Conservation (phyloP, 2,113 vertebrate genomes). For the Melanotaenia duboulayi region DNA sequence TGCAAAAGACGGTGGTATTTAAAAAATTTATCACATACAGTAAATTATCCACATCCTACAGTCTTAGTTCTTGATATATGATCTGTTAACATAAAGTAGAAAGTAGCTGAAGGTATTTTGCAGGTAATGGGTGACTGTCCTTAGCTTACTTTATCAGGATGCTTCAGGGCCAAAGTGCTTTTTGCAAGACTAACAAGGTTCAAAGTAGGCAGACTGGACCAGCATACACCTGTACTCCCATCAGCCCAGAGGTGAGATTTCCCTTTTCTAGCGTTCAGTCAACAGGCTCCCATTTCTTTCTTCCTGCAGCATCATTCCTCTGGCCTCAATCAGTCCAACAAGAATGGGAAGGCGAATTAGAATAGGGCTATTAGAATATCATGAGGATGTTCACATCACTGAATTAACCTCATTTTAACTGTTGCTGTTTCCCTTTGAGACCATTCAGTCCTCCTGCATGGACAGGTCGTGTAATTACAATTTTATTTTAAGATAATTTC, state of each 20-base stretch:
- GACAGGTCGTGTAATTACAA: too few relatives aligned
- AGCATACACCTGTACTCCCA: constrained; percentile 63
- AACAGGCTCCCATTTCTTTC: constrained; percentile 26
- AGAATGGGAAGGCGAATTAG: not conserved
- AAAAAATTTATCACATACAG: not conserved
- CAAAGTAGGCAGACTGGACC: constrained; percentile 36
- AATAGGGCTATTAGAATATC: not conserved
- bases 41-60: constrained; percentile 10
- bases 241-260: constrained; percentile 50
- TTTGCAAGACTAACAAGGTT: constrained; percentile 49
- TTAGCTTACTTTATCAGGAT: constrained; percentile 2
- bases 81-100: constrained; percentile 29
- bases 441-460: too few relatives aligned
- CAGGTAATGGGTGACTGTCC: constrained; percentile 26
- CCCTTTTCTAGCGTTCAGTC: constrained; percentile 52
- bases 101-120: constrained; percentile 27
- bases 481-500: too few relatives aligned
- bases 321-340: constrained; percentile 71
- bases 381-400: not conserved
- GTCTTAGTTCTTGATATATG: not conserved
- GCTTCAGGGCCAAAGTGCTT: constrained; percentile 45
- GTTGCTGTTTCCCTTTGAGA: not conserved
- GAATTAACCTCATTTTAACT: not conserved
- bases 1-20: not conserved
- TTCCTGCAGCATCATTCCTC: constrained; percentile 61